Percentiles rank a stretch among this genome's conserved stretches.
phyloP scores from a whole-genome alignment of 2,113 vertebrate species.

The Elachura formosa region DNA sequence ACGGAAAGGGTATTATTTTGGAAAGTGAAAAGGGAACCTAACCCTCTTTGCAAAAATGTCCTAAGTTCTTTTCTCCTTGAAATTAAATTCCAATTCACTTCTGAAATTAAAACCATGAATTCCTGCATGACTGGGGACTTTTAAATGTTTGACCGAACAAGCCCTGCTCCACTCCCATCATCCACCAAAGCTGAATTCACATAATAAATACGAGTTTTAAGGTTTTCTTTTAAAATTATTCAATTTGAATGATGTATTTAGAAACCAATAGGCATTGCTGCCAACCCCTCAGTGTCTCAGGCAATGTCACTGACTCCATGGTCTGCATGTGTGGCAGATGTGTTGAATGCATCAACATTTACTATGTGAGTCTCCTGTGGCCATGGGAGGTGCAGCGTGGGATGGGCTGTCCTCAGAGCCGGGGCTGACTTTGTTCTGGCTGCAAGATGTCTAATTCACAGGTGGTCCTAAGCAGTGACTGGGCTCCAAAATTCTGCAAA shows the following conservation, averaged over 20 bases:
- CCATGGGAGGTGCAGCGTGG: neutral
- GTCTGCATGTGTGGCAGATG: neutral
- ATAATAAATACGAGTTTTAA: neutral
- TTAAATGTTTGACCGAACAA: neutral
- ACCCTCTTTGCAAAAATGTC: neutral
- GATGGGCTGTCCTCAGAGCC: neutral
- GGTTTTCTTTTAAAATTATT: neutral
- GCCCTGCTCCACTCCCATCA: neutral
- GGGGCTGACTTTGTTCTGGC: neutral
- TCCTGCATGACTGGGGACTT: neutral
- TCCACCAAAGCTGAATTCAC: neutral
- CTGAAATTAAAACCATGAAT: neutral
- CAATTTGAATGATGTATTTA: neutral
- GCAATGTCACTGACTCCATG: neutral
- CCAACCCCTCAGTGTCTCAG: neutral
- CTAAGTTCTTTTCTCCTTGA: neutral
- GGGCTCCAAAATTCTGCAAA: neutral
- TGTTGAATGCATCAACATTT: slow-evolving; percentile 12
- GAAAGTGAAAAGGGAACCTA: neutral
- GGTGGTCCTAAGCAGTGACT: neutral
- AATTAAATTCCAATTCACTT: neutral
- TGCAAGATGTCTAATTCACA: neutral
- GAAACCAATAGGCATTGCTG: neutral
- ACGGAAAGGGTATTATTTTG: neutral
- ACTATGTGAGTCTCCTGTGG: neutral